These are phyloP conservation scores for Sinhomidia bicolor DNA, from an alignment of 2,888 invertebrate species.

Conservation along the genomic window DNA sequence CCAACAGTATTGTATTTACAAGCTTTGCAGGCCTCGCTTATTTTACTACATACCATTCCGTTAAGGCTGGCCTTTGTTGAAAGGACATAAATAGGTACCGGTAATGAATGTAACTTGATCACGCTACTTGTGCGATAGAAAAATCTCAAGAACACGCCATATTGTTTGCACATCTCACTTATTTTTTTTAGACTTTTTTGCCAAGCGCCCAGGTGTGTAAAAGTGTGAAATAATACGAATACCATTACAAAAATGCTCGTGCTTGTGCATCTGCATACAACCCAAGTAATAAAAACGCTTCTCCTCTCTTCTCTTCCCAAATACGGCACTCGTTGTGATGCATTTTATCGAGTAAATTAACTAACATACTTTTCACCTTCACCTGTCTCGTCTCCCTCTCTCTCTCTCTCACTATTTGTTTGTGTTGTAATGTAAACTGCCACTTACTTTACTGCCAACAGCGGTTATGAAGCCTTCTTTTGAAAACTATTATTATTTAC, in stretches of 20 bases:
- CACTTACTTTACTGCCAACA: constrained; percentile 43
- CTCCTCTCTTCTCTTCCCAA: constrained; percentile 18
- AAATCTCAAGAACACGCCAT: background rate
- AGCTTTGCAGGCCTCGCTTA: background rate
- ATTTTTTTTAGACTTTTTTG: background rate
- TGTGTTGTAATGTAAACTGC: background rate
- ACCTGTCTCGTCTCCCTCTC: constrained; percentile 48
- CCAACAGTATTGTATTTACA: background rate
- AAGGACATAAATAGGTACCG: background rate
- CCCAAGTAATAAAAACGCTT: constrained; percentile 11
- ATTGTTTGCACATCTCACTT: constrained; percentile 4
- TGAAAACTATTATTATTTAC: constrained; percentile 32
- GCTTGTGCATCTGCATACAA: constrained; percentile 13
- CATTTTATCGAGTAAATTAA: constrained; percentile 13
- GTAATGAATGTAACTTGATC: too few relatives aligned
- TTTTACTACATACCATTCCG: too few relatives aligned
- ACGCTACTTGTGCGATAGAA: background rate
- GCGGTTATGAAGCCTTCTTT: background rate
- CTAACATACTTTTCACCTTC: constrained; percentile 68
- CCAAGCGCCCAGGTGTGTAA: constrained; percentile 12
- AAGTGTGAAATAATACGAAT: background rate
- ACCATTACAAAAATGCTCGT: background rate
- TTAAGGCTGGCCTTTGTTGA: background rate
- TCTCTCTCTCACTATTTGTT: constrained; percentile 28
- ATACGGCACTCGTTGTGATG: constrained; percentile 40